Evolutionary conservation across 2,113 vertebrate genomes (phyloP).

Genomic region (Lethenteron camtschaticum): DNA sequence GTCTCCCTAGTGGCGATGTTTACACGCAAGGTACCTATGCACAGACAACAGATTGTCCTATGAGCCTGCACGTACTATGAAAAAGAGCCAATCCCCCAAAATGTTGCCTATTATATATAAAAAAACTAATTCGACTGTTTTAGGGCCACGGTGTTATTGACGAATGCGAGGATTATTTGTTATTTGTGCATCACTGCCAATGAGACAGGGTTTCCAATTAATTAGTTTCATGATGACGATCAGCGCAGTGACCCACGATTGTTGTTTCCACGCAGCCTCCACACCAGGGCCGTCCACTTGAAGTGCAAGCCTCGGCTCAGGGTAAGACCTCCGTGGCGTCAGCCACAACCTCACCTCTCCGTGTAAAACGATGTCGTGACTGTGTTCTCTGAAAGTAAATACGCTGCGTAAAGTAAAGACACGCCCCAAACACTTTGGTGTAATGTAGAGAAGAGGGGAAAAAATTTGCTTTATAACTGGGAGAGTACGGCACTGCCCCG

Average conservation of each 20-base stretch:
- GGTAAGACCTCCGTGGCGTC: conserved; percentile 23
- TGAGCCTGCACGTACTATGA: no score
- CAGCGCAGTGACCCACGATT: neutral
- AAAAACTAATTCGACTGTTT: neutral
- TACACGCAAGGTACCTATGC: no score
- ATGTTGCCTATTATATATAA: neutral
- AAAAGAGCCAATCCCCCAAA: neutral
- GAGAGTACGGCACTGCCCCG: neutral
- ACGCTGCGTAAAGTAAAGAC: conserved; percentile 6
- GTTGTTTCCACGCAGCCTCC: conserved; percentile 30
- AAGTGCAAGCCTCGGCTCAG: conserved; percentile 74
- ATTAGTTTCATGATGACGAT: neutral
- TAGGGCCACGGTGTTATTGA: neutral
- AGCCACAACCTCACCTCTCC: neutral
- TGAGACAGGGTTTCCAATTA: neutral
- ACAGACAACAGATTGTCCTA: no score
- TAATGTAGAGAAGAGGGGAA: neutral
- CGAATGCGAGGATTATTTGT: neutral
- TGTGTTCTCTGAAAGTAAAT: conserved; percentile 7
- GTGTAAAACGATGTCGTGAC: conserved; percentile 5
- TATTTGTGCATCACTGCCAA: neutral
- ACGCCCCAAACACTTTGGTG: neutral
- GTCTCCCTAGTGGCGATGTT: no score
- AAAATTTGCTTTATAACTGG: neutral
- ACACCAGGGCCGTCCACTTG: conserved; percentile 79